phyloP scores from a whole-genome alignment of 2,888 invertebrate species.

The Stratiomys singularior region DNA sequence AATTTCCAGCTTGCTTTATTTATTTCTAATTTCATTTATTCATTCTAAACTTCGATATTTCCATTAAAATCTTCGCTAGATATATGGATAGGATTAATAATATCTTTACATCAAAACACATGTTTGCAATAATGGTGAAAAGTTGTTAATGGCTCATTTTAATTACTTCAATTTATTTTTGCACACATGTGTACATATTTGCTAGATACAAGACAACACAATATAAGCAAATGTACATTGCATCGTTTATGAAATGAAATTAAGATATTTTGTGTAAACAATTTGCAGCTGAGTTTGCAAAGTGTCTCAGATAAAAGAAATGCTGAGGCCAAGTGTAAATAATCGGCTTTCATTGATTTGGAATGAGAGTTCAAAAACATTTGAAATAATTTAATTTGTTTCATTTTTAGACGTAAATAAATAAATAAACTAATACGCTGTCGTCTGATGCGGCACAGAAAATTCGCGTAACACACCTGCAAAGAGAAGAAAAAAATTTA shows the following conservation, averaged over 20 bases:
- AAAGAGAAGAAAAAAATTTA: no score
- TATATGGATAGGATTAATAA: neutral
- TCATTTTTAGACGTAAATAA: no score
- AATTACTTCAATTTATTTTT: neutral
- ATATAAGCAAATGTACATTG: neutral
- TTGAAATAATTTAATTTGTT: no score
- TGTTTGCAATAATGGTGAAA: conserved; percentile 14
- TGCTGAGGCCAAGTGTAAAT: neutral
- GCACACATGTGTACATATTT: neutral
- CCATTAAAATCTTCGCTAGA: no score
- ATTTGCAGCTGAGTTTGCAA: conserved; percentile 4
- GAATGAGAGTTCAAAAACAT: no score
- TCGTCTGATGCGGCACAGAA: no score
- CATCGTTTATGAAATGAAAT: neutral
- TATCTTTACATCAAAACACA: neutral
- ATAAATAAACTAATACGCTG: no score
- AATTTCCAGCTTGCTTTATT: neutral
- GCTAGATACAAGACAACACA: neutral
- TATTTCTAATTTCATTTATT: no score
- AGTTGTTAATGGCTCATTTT: conserved; percentile 4
- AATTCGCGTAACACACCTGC: no score
- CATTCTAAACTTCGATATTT: no score
- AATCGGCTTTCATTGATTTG: neutral
- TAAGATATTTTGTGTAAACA: neutral
- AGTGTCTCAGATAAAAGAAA: neutral